Evolutionary conservation across 2,113 vertebrate genomes (phyloP).

Genomic region (Abramis brama): DNA sequence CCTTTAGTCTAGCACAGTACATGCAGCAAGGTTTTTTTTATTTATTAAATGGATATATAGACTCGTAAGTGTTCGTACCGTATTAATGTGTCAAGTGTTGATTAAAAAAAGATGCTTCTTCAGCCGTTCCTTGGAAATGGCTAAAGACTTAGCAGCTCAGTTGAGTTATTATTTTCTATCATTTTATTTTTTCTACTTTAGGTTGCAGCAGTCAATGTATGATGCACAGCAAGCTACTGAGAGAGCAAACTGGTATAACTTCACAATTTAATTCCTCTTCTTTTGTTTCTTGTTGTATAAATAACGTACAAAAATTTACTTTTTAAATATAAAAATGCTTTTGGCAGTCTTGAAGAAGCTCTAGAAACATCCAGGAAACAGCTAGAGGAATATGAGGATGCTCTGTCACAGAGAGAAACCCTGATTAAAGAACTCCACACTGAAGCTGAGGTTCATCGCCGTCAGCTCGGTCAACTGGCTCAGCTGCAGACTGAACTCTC

Average conservation of each 20-base stretch:
- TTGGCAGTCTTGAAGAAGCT: slow-evolving; percentile 63
- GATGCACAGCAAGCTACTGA: slow-evolving; percentile 66
- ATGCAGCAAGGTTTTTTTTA: too few relatives aligned
- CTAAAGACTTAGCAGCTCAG: too few relatives aligned
- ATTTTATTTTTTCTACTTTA: slow-evolving; percentile 46
- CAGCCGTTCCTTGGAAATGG: too few relatives aligned
- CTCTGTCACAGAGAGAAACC: slow-evolving; percentile 63
- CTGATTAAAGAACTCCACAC: slow-evolving; percentile 62
- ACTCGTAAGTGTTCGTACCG: too few relatives aligned
- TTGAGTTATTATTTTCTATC: too few relatives aligned
- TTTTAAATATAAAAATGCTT: background rate
- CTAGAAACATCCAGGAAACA: slow-evolving; percentile 63
- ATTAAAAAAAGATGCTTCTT: too few relatives aligned
- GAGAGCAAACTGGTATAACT: slow-evolving; percentile 66
- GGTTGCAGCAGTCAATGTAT: slow-evolving; percentile 71
- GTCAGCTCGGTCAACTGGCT: slow-evolving; percentile 70
- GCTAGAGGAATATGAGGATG: slow-evolving; percentile 55
- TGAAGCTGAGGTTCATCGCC: slow-evolving; percentile 66
- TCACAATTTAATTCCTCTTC: background rate
- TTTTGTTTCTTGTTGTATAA: background rate
- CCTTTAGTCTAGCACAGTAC: too few relatives aligned
- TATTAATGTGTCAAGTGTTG: too few relatives aligned
- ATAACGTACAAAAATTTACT: background rate
- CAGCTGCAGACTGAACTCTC: slow-evolving; percentile 72
- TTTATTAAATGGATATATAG: too few relatives aligned